phyloP scores from a whole-genome alignment of 1,140 invertebrate genomes.

The Phthorimaea operculella region DNA sequence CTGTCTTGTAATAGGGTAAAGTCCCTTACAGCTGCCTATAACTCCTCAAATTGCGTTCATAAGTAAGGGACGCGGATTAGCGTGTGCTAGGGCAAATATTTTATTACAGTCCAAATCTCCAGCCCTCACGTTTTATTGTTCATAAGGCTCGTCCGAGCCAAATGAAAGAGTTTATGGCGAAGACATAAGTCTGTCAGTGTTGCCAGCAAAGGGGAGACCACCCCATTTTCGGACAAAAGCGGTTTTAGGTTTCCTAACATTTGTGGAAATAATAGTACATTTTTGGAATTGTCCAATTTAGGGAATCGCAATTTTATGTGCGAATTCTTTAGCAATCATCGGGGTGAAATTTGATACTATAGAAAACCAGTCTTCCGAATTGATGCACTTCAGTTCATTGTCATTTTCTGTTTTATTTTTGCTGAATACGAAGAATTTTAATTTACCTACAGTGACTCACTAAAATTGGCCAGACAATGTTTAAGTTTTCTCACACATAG shows the following conservation, averaged over 20 bases:
- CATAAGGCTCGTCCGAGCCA: constrained; percentile 65
- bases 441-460: too few species aligned
- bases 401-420: too few species aligned
- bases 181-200: constrained; percentile 56
- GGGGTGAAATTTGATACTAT: too few species aligned
- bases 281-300: not conserved
- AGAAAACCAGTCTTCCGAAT: too few species aligned
- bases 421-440: too few species aligned
- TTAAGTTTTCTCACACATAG: constrained; percentile 17
- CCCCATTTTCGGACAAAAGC: constrained; percentile 24
- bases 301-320: not conserved
- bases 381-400: too few species aligned
- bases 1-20: constrained; percentile 14
- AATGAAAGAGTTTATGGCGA: constrained; percentile 66
- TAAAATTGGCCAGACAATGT: too few species aligned
- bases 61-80: constrained; percentile 64
- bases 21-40: constrained; percentile 34
- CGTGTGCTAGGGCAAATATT: constrained; percentile 65
- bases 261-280: not conserved
- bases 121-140: constrained; percentile 66
- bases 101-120: constrained; percentile 67
- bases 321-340: too few species aligned
- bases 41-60: constrained; percentile 61
- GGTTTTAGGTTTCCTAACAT: constrained; percentile 4
- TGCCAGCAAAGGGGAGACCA: constrained; percentile 30